phyloP scores from a whole-genome alignment of 2,888 invertebrate species.

The Tolmerus cingulatus region DNA sequence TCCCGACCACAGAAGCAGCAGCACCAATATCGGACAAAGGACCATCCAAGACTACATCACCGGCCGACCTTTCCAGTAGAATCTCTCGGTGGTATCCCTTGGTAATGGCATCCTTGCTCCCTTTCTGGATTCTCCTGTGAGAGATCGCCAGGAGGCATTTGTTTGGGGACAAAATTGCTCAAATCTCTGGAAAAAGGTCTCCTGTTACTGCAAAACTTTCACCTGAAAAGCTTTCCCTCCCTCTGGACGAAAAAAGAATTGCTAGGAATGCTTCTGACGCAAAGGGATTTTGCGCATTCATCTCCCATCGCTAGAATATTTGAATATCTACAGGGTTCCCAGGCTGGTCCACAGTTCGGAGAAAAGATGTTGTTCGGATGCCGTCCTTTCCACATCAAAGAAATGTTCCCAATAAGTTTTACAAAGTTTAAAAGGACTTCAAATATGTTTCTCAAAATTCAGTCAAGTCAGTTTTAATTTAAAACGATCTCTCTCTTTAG shows the following conservation, averaged over 20 bases:
- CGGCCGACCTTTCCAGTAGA: constrained; percentile 1
- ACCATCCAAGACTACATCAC: constrained; percentile 21
- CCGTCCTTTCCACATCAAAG: neutral
- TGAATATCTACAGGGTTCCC: neutral
- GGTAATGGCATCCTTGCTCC: constrained; percentile 25
- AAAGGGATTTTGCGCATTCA: constrained; percentile 11
- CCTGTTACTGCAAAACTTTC: constrained; percentile 10
- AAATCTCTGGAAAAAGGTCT: constrained; percentile 12
- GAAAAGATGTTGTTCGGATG: neutral
- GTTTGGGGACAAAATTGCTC: constrained; percentile 10
- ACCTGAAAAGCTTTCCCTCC: constrained; percentile 28
- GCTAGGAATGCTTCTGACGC: neutral
- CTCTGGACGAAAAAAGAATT: constrained; percentile 4
- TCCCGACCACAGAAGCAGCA: neutral
- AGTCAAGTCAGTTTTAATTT: no score
- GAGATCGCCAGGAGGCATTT: neutral
- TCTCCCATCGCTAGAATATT: neutral
- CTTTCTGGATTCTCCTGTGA: neutral
- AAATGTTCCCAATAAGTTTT: neutral
- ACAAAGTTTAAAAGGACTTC: neutral
- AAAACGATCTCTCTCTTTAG: no score
- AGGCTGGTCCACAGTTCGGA: neutral
- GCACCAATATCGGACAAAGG: constrained; percentile 14
- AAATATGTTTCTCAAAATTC: no score
- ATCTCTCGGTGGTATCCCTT: constrained; percentile 9